These are phyloP conservation scores for Embidobia sp. DNA, from an alignment of 2,888 invertebrate genomes.

Conservation along the genomic window DNA sequence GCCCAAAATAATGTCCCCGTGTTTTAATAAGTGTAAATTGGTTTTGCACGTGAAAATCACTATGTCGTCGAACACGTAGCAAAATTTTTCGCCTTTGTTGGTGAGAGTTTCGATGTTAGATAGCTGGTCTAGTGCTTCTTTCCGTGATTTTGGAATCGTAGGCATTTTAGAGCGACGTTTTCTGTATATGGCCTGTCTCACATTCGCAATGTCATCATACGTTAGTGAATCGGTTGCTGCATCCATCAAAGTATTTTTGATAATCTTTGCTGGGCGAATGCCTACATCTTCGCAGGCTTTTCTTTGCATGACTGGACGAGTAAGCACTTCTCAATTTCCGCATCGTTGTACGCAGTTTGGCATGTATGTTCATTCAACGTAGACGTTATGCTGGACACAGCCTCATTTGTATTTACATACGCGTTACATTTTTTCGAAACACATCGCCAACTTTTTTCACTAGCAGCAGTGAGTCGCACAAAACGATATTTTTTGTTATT, in stretches of 20 bases:
- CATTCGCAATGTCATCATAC: not conserved
- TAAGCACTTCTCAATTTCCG: not conserved
- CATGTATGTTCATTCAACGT: not conserved
- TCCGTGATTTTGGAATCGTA: not conserved
- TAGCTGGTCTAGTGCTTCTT: not conserved
- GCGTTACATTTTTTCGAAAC: not conserved
- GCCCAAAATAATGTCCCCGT: not conserved
- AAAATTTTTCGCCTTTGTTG: not conserved
- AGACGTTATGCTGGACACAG: not conserved
- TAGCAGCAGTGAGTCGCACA: not conserved
- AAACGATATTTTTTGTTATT: not conserved
- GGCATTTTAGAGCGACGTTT: not conserved
- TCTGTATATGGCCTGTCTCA: not conserved
- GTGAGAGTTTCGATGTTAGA: not conserved
- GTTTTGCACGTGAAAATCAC: conserved; percentile 1
- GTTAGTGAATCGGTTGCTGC: not conserved
- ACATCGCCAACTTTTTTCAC: not conserved
- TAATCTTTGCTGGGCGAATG: conserved; percentile 2
- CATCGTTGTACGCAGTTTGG: not conserved
- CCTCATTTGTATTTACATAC: not conserved
- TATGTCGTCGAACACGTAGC: not conserved
- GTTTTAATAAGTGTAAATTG: not conserved
- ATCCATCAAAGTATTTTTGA: not conserved
- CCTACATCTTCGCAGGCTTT: not conserved
- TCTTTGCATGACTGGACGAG: not conserved